Evolutionary conservation across 2,888 invertebrate species (phyloP), one percentile per base, ranked within the genome.

Genomic region (Entomobrya proxima): DNA sequence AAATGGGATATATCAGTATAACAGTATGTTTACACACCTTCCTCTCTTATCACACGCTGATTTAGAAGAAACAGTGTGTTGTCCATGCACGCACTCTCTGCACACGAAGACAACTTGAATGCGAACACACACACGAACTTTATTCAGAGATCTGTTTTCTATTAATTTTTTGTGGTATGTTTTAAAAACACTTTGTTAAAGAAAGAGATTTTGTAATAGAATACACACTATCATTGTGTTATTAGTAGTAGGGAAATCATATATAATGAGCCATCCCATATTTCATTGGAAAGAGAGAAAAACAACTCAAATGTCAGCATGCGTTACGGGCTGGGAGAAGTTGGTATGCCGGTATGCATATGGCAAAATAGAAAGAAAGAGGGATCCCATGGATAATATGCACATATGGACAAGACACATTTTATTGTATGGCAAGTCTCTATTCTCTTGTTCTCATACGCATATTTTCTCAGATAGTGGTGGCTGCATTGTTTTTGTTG

Each of bases 231-330:
- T 32, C n/a, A n/a, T n/a, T n/a, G n/a, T n/a, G n/a, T n/a, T 61
- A 30, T 30, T 30, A 27, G 69, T 69, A 80, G 40, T 80, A 72
- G 55, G 40, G 80, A 24, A 69, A 44, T 18, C 27, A 72, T 69
- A 24, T 52, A 44, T 52, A 80, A 80, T 80, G 80, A 58, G 47
- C 30, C 2, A 30, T 27, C 40, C 72, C 80, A 80, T 80, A 80
- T 80, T 72, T 80, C 80, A 80, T 72, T 58, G 47, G 44, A 64
- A 37, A 37, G 72, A 37, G 18, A 50, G 44, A n/a, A 44, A 67
- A 13, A 30, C 32, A 61, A 15, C 64, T 64, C 78, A 79, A 69
- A 35, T 27, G 50, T 32, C 21, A 64, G n/a, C n/a, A n/a, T n/a
- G n/a, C n/a, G n/a, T n/a, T n/a, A n/a, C n/a, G n/a, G n/a, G n/a